phyloP scores from a whole-genome alignment of 1,140 invertebrate genomes.

The Antheraea mylitta region DNA sequence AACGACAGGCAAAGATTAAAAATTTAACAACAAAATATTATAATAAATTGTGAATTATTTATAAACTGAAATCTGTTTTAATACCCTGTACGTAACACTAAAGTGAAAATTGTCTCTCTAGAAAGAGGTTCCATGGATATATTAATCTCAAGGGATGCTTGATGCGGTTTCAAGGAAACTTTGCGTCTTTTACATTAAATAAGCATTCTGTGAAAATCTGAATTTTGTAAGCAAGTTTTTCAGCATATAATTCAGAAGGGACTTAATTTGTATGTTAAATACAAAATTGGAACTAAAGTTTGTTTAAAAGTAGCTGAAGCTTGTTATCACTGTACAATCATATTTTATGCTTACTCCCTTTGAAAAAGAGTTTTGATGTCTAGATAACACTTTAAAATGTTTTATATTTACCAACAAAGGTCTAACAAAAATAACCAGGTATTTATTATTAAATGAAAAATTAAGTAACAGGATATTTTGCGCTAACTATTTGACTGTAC shows the following conservation, averaged over 20 bases:
- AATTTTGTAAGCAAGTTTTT: background rate
- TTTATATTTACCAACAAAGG: too few species aligned
- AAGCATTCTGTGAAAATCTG: constrained; percentile 2
- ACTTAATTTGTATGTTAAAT: background rate
- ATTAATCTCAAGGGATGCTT: constrained; percentile 10
- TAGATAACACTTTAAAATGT: too few species aligned
- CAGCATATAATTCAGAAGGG: background rate
- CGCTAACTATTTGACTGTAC: too few species aligned
- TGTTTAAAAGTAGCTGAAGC: too few species aligned
- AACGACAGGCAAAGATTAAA: too few species aligned
- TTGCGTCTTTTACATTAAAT: constrained; percentile 8
- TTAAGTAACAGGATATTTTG: too few species aligned
- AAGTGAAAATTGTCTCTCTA: background rate
- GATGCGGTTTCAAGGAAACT: constrained; percentile 7
- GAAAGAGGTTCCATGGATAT: background rate
- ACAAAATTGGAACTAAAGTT: too few species aligned
- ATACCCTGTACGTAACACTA: background rate
- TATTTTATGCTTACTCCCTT: too few species aligned
- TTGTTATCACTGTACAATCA: too few species aligned
- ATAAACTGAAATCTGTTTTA: background rate
- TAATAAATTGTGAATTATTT: background rate
- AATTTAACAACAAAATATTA: background rate
- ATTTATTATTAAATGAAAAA: too few species aligned
- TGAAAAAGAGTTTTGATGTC: too few species aligned
- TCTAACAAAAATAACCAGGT: too few species aligned